Evolutionary conservation across 2,797 vertebrate species (phyloP).

Genomic region (Hyperoplus lanceolatus): DNA sequence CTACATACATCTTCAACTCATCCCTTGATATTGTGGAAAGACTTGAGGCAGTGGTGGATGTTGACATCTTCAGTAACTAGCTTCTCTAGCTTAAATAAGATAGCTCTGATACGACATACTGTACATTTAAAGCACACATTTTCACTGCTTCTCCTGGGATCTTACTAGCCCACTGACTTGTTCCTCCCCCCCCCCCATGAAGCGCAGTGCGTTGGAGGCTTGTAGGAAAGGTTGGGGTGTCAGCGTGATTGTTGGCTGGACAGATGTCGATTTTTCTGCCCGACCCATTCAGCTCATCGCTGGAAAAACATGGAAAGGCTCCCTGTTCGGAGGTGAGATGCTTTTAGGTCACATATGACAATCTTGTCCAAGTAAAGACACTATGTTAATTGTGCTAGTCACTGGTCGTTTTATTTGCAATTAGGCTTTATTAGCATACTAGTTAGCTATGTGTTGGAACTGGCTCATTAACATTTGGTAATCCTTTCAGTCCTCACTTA

Average conservation of each 20-base stretch:
- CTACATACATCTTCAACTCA: no score
- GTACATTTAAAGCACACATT: not conserved
- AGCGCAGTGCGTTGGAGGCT: conserved; percentile 93
- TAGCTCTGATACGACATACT: no score
- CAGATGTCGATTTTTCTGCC: conserved; percentile 88
- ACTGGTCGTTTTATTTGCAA: not conserved
- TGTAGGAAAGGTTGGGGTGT: conserved; percentile 94
- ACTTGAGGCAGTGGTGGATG: no score
- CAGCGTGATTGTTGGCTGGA: conserved; percentile 92
- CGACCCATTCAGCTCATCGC: conserved; percentile 91
- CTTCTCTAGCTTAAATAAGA: no score
- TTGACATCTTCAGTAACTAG: no score
- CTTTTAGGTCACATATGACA: not conserved
- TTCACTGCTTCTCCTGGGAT: not conserved
- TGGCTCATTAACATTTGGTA: not conserved
- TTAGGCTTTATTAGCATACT: not conserved
- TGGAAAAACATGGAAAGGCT: conserved; percentile 95
- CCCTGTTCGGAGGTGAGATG: conserved; percentile 91
- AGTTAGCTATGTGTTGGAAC: not conserved
- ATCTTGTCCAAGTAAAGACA: not conserved
- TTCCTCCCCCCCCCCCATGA: not conserved
- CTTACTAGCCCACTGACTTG: not conserved
- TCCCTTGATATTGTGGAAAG: no score
- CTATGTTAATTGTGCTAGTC: not conserved
- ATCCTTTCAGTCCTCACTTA: not conserved